A percentile compares a stretch with the other conserved stretches of the same genome.
These are phyloP conservation scores for Craniophora ligustri DNA, from an alignment of 2,888 invertebrate genomes.

Conservation along the genomic window DNA sequence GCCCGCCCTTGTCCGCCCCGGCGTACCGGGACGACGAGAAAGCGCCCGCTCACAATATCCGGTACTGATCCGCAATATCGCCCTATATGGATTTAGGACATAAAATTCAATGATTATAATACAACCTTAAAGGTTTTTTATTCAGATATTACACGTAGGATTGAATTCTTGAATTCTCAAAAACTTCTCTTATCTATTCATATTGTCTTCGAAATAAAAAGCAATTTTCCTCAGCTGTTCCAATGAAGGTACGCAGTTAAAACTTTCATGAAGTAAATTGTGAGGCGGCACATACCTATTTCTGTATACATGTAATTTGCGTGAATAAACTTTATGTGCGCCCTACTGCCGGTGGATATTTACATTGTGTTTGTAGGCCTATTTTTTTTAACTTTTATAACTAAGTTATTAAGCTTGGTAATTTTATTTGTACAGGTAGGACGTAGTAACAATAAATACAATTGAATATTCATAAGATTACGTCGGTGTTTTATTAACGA, in stretches of 20 bases:
- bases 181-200: not conserved
- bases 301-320: slow-evolving; percentile 3
- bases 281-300: not conserved
- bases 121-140: slow-evolving; percentile 30
- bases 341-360: not conserved
- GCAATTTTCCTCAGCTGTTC: slow-evolving; percentile 21
- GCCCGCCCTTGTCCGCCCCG: slow-evolving; percentile 13
- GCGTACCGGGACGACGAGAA: slow-evolving; percentile 56
- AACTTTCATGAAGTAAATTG: slow-evolving; percentile 6
- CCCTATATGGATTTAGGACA: slow-evolving; percentile 69
- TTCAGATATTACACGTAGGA: slow-evolving; percentile 17
- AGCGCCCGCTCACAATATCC: slow-evolving; percentile 70
- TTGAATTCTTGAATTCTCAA: slow-evolving; percentile 14
- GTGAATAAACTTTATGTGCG: slow-evolving; percentile 3
- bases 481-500: slow-evolving; percentile 10
- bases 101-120: slow-evolving; percentile 73
- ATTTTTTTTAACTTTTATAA: not conserved
- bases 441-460: not conserved
- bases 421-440: not conserved
- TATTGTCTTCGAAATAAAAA: slow-evolving; percentile 7
- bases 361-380: not conserved
- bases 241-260: slow-evolving; percentile 1
- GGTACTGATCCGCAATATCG: slow-evolving; percentile 69
- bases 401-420: not conserved
- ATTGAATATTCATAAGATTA: slow-evolving; percentile 25